Base-by-base conservation (phyloP, 1,140 invertebrate species). In the Pygmarrhopalites habei region DNA sequence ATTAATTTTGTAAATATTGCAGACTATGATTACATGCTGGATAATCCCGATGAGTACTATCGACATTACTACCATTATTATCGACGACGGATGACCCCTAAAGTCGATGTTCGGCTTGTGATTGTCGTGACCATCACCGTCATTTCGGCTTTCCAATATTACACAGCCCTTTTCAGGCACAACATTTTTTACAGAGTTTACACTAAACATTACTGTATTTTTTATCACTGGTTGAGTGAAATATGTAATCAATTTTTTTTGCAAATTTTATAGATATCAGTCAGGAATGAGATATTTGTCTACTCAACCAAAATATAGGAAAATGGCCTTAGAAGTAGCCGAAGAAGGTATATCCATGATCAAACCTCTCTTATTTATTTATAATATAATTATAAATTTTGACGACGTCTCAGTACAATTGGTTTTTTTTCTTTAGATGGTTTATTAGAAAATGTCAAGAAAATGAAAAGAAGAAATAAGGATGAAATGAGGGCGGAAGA, bases 21-120 rank as follows among this genome's bases (percentile, higher is more conserved):
- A n/a, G 91, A 95, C 77, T 95, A 95, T 75, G 87, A 95, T 76
- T 93, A 95, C 76, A 94, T 95, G 89, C 80, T 95, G 76, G 92
- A 95, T 74, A 87, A 95, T 79, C 92, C 92, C 53, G 87, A 92
- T 73, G 86, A 90, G 68, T 88, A 90, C 72, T 92, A 92, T 76
- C 82, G 85, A 30, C 87, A 92, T 79, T 94, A 94, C 74, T 95
- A 92, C 75, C 82, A 88, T 62, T 95, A 95, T 74, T 95, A 95
- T 77, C 78, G 87, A 30, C 79, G 88, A 57, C 80, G 87, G 52
- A 83, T 90, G 74, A 85, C 88, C 14, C 91, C 91, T 2, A 92
- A 93, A 77, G 90, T 95, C 4, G 92, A 95, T 78, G 88, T 92
- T 19, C 77, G 89, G 59, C 80, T 92, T 58, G 92, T 95, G 2